phyloP scores from a whole-genome alignment of 2,113 vertebrate genomes.

The Cacatua alba region DNA sequence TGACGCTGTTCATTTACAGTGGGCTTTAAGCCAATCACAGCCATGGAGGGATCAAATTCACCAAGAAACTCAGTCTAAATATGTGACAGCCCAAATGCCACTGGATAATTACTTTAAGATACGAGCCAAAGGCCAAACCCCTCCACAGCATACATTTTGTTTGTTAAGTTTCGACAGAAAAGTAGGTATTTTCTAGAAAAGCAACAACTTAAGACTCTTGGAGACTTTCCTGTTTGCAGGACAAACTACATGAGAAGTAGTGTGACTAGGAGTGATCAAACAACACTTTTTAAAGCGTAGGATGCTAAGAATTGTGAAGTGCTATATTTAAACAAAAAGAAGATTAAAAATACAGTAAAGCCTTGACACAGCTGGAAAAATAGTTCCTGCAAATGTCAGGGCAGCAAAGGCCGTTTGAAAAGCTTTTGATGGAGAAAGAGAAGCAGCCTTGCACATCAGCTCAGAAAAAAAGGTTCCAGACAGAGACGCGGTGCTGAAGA shows the following conservation, averaged over 20 bases:
- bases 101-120: background rate
- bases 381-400: accelerated
- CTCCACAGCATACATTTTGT: accelerated
- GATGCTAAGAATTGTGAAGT: too few species aligned
- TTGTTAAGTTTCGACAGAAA: background rate
- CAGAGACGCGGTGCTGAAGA: accelerated
- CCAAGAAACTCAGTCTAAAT: background rate
- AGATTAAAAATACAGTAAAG: accelerated
- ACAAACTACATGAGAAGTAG: accelerated
- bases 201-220: accelerated
- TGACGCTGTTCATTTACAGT: background rate
- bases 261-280: background rate
- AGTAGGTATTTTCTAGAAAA: accelerated
- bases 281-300: too few species aligned
- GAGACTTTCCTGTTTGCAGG: accelerated
- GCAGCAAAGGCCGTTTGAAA: accelerated
- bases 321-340: too few species aligned
- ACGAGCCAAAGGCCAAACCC: background rate
- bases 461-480: background rate
- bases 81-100: background rate
- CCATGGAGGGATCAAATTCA: background rate
- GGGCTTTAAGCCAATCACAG: background rate
- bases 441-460: background rate
- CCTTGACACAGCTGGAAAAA: background rate
- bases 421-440: background rate